Evolutionary conservation across 2,888 invertebrate species (phyloP).

Genomic region (Stenotaenia linearis): DNA sequence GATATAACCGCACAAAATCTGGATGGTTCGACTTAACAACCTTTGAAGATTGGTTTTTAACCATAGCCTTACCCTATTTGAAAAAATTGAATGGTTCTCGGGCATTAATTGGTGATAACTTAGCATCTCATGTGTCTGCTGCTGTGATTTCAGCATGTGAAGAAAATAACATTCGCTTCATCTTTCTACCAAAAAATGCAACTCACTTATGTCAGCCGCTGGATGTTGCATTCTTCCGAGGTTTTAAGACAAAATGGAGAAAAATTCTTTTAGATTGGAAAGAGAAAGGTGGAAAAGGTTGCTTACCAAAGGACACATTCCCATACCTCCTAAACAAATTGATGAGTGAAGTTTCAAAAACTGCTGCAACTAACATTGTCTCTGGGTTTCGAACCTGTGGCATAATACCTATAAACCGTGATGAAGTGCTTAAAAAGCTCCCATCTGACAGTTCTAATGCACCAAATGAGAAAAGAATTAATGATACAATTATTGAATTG

Average conservation of each 20-base stretch:
- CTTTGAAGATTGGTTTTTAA: constrained; percentile 44
- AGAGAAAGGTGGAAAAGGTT: background rate
- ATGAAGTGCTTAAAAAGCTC: constrained; percentile 27
- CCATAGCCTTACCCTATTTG: constrained; percentile 40
- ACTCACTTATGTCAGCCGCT: constrained; percentile 45
- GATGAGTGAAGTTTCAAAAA: background rate
- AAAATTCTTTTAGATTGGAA: constrained; percentile 41
- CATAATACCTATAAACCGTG: constrained; percentile 1
- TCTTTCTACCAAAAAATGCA: constrained; percentile 44
- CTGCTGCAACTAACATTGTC: background rate
- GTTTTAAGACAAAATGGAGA: constrained; percentile 42
- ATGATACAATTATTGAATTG: background rate
- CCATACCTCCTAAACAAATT: background rate
- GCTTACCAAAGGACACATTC: background rate
- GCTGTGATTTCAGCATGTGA: constrained; percentile 43
- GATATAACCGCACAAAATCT: constrained; percentile 45
- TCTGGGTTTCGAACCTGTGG: constrained; percentile 21
- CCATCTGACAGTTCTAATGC: constrained; percentile 8
- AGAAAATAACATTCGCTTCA: constrained; percentile 44
- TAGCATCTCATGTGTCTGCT: constrained; percentile 43
- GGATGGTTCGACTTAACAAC: constrained; percentile 43
- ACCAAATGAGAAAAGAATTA: background rate
- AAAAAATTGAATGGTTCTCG: constrained; percentile 41
- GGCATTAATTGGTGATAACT: constrained; percentile 46
- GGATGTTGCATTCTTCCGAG: constrained; percentile 44